Evolutionary conservation across 2,888 invertebrate genomes (phyloP).

Genomic region (Rhyacophila evoluta): DNA sequence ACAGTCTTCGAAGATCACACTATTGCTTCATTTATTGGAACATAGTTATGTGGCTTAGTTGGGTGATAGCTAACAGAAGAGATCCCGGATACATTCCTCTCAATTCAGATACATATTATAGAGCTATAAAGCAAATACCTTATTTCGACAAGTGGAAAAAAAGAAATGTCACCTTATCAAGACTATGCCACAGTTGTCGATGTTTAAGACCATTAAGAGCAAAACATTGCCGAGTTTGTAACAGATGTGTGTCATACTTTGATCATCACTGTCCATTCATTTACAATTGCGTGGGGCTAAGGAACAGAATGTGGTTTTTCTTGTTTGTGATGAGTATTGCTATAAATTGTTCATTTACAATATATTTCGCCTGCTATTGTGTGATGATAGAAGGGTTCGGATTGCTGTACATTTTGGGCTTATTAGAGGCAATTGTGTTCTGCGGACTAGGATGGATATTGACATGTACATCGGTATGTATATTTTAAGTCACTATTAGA

Average conservation of each 20-base stretch:
- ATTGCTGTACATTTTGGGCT: constrained; percentile 84
- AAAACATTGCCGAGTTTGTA: constrained; percentile 93
- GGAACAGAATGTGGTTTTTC: constrained; percentile 95
- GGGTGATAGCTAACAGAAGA: constrained; percentile 88
- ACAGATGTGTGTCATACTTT: constrained; percentile 89
- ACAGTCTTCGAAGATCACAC: constrained; percentile 85
- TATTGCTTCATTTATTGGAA: constrained; percentile 94
- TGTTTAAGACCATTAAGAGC: constrained; percentile 88
- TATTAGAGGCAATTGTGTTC: constrained; percentile 86
- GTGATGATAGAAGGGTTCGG: constrained; percentile 88
- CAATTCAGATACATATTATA: constrained; percentile 90
- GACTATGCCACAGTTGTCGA: constrained; percentile 91
- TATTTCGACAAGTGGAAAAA: constrained; percentile 95
- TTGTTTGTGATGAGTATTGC: constrained; percentile 89
- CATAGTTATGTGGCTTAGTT: constrained; percentile 92
- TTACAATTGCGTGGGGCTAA: constrained; percentile 92
- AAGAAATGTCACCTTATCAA: constrained; percentile 81
- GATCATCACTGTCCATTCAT: constrained; percentile 97
- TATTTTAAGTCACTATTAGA: no score
- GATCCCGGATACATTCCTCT: constrained; percentile 92
- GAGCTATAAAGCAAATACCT: constrained; percentile 92
- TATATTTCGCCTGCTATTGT: constrained; percentile 89
- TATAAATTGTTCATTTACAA: constrained; percentile 87
- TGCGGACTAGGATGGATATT: constrained; percentile 89
- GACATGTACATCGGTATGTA: constrained; percentile 86